Evolutionary conservation across 2,797 vertebrate species (phyloP).

Genomic region (Carapus acus): DNA sequence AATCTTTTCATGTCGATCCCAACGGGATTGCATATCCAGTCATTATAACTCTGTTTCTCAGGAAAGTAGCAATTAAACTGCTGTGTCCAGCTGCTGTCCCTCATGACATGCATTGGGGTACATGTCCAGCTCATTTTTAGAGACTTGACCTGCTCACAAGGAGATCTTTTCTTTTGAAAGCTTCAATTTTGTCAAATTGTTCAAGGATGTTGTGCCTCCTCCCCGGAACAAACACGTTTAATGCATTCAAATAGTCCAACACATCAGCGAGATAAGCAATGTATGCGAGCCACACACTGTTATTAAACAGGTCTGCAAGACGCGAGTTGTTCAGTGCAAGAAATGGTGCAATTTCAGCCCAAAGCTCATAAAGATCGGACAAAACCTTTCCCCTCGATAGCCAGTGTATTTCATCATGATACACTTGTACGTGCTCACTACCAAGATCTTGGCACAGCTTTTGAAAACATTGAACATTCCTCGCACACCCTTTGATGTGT

Average conservation of each 20-base stretch:
- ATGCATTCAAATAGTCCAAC: slow-evolving; percentile 1
- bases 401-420: slow-evolving; percentile 2
- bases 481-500: slow-evolving; percentile 1
- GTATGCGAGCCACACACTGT: background rate
- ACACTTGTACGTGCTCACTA: slow-evolving; percentile 4
- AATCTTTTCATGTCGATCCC: too few relatives aligned
- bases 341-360: slow-evolving; percentile 3
- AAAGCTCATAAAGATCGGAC: background rate
- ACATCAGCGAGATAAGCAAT: slow-evolving; percentile 3
- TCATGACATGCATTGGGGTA: too few relatives aligned
- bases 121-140: too few relatives aligned
- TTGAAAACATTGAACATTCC: background rate
- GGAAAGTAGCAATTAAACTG: too few relatives aligned
- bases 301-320: slow-evolving; percentile 1
- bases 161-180: too few relatives aligned
- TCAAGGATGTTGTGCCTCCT: too few relatives aligned
- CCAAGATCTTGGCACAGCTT: slow-evolving; percentile 12
- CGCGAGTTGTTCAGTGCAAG: slow-evolving; percentile 6
- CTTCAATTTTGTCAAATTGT: too few relatives aligned
- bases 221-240: background rate
- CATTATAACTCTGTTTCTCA: too few relatives aligned
- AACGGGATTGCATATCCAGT: too few relatives aligned
- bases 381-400: slow-evolving; percentile 1
- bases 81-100: too few relatives aligned
- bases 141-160: too few relatives aligned